phyloP scores from a whole-genome alignment of 2,888 invertebrate species.

The Podotricha telesiphe region DNA sequence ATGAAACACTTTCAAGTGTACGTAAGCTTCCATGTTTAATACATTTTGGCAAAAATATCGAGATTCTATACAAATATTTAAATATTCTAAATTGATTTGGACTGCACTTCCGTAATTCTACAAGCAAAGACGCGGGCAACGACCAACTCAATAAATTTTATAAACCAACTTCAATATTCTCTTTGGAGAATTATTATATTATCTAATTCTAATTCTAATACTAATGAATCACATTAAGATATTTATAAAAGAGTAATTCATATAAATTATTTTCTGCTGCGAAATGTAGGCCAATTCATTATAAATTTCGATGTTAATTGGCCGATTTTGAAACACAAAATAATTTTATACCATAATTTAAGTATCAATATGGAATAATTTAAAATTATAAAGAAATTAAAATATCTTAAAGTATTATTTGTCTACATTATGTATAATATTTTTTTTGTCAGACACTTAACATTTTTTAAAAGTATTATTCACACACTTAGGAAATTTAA shows the following conservation, averaged over 20 bases:
- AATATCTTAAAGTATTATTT: constrained; percentile 1
- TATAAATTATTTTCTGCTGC: constrained; percentile 25
- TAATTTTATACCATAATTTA: constrained; percentile 25
- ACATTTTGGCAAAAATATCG: no score
- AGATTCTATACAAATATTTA: background rate
- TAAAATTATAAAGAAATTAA: constrained; percentile 11
- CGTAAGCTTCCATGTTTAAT: no score
- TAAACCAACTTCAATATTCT: background rate
- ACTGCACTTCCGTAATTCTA: background rate
- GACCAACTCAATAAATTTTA: background rate
- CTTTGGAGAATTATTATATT: background rate
- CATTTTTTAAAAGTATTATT: no score
- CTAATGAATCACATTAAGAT: background rate
- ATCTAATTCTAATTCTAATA: constrained; percentile 7
- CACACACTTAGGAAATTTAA: no score
- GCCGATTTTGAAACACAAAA: constrained; percentile 29
- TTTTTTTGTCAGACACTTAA: no score
- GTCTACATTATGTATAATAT: background rate
- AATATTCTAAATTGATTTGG: background rate
- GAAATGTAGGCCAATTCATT: constrained; percentile 32
- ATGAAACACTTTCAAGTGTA: no score
- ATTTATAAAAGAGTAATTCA: constrained; percentile 1
- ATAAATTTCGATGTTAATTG: constrained; percentile 29
- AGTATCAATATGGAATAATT: constrained; percentile 14
- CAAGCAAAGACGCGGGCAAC: background rate